A percentile compares a stretch with the other conserved stretches of the same genome.
Conservation (phyloP, 2,797 vertebrate species). For the Lithobates sylvaticus region DNA sequence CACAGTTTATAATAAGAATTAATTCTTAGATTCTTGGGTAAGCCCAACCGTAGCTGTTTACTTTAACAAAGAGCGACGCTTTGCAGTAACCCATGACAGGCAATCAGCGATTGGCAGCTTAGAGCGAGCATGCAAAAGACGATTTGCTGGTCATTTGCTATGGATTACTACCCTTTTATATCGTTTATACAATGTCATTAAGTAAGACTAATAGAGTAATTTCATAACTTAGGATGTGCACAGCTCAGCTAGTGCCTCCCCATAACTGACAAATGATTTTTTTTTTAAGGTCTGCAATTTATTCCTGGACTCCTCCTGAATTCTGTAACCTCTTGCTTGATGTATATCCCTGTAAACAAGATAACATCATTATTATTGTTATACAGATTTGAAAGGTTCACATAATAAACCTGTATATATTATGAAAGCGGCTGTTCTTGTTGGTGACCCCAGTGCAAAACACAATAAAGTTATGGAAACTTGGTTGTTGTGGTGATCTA, state of each 20-base stretch:
- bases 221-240: neutral
- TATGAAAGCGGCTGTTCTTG: conserved; percentile 32
- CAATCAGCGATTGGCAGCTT: neutral
- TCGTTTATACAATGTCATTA: neutral
- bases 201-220: neutral
- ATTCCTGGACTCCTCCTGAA: neutral
- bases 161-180: neutral
- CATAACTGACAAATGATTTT: neutral
- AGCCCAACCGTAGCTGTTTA: neutral
- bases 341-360: conserved; percentile 36
- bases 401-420: conserved; percentile 44
- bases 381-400: conserved; percentile 17
- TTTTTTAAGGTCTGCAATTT: neutral
- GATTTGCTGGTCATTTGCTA: neutral
- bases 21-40: neutral
- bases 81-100: neutral
- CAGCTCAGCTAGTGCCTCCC: neutral
- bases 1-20: too few relatives aligned
- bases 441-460: conserved; percentile 23
- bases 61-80: neutral
- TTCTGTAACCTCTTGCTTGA: conserved; percentile 30
- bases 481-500: neutral
- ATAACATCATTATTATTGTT: conserved; percentile 36
- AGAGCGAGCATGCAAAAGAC: neutral
- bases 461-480: conserved; percentile 28